Conservation (phyloP, 1,140 invertebrate genomes). For the Drosophila virilis region DNA sequence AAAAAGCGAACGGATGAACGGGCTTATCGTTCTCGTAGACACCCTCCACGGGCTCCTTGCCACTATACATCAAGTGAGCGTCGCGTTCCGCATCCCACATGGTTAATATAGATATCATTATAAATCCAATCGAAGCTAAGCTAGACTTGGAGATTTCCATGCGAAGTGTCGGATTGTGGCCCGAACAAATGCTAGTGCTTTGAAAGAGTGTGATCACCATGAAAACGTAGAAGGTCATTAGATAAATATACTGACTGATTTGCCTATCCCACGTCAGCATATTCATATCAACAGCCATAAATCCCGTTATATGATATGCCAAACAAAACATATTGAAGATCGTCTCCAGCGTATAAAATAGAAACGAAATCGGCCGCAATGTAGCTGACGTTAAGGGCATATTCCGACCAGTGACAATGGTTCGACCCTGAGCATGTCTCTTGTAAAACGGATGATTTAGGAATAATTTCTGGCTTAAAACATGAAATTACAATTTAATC, state of each 20-base stretch:
- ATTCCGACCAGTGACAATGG: not conserved
- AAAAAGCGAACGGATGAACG: not conserved
- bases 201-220: constrained; percentile 6
- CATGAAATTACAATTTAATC: not conserved
- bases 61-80: not conserved
- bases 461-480: not conserved
- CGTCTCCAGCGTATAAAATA: constrained; percentile 5
- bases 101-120: not conserved
- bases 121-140: not conserved
- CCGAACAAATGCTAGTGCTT: constrained; percentile 5
- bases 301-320: not conserved
- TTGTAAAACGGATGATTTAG: not conserved
- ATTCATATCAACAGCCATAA: not conserved
- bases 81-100: constrained; percentile 6
- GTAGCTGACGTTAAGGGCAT: not conserved
- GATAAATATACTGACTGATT: not conserved
- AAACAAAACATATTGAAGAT: constrained; percentile 1
- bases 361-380: not conserved
- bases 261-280: not conserved
- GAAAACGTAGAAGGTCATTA: not conserved
- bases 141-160: not conserved
- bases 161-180: not conserved
- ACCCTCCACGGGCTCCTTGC: not conserved
- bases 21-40: not conserved
- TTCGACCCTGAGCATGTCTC: not conserved